Conservation (phyloP, 1,140 invertebrate genomes). For the Hypsibius dujardini region DNA sequence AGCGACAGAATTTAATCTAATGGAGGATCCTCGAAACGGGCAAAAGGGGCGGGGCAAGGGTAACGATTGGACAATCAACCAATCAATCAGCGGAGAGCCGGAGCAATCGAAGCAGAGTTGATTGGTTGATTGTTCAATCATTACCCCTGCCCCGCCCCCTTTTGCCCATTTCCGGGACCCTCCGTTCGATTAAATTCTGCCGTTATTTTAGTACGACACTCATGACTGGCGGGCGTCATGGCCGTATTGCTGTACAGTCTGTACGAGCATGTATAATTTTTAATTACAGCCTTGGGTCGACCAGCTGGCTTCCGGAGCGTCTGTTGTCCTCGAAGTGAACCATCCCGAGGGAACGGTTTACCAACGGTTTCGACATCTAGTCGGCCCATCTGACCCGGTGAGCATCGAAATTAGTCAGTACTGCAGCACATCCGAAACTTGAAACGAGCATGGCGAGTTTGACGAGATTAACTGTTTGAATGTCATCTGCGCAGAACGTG, state of each 20-base stretch:
- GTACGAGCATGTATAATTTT: slow-evolving; percentile 1
- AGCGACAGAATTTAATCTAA: no score
- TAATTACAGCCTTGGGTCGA: slow-evolving; percentile 52
- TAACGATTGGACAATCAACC: no score
- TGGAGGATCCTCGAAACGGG: no score
- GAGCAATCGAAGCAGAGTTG: no score
- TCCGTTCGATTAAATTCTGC: background rate
- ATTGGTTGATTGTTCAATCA: no score
- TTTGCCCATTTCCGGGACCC: no score
- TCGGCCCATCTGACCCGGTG: slow-evolving; percentile 70
- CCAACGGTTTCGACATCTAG: slow-evolving; percentile 58
- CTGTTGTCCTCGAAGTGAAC: slow-evolving; percentile 62
- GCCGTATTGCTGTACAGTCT: background rate
- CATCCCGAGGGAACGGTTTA: slow-evolving; percentile 30
- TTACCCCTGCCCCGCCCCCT: no score
- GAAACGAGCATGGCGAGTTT: background rate
- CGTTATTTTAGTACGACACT: no score
- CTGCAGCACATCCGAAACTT: no score
- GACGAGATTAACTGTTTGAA: background rate
- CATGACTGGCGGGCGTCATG: no score
- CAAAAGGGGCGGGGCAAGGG: no score
- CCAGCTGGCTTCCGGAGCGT: slow-evolving; percentile 59
- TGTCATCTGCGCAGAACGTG: slow-evolving; percentile 47
- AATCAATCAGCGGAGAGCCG: no score
- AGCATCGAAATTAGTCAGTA: slow-evolving; percentile 26